Percentiles rank a stretch among this genome's conserved stretches.
These are phyloP conservation scores for Podabrus alpinus DNA, from an alignment of 2,888 invertebrate species.

Conservation along the genomic window DNA sequence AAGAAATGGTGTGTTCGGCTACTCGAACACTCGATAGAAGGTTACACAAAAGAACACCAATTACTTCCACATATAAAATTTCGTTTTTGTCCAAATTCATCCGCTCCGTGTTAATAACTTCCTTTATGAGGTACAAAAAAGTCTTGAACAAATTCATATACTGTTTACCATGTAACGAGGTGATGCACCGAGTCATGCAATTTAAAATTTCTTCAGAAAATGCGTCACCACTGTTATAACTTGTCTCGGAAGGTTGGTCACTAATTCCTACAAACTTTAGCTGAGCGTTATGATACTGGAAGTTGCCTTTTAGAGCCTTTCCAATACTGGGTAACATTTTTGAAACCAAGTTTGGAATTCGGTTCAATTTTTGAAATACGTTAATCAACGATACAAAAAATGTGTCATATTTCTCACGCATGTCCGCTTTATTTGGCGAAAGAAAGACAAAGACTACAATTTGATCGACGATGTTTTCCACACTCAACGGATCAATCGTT, in stretches of 20 bases:
- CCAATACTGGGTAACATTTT: constrained; percentile 46
- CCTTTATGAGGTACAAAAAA: constrained; percentile 44
- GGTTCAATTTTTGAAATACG: constrained; percentile 49
- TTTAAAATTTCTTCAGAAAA: constrained; percentile 45
- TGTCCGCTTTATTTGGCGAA: constrained; percentile 33
- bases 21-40: constrained; percentile 47
- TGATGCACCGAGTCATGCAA: constrained; percentile 45
- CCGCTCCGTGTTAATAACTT: constrained; percentile 36
- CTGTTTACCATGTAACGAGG: constrained; percentile 47
- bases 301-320: constrained; percentile 31
- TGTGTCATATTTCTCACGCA: constrained; percentile 39
- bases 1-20: constrained; percentile 47
- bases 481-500: constrained; percentile 47
- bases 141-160: constrained; percentile 50
- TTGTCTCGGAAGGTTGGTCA: neutral
- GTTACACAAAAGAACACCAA: constrained; percentile 43
- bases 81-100: constrained; percentile 12
- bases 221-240: constrained; percentile 20
- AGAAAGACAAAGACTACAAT: constrained; percentile 44
- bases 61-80: constrained; percentile 40
- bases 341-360: constrained; percentile 49
- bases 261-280: neutral
- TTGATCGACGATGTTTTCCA: constrained; percentile 43
- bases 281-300: neutral
- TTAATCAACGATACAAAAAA: constrained; percentile 45